These are phyloP conservation scores for Tineola bisselliella DNA, from an alignment of 2,888 invertebrate genomes.

Conservation along the genomic window DNA sequence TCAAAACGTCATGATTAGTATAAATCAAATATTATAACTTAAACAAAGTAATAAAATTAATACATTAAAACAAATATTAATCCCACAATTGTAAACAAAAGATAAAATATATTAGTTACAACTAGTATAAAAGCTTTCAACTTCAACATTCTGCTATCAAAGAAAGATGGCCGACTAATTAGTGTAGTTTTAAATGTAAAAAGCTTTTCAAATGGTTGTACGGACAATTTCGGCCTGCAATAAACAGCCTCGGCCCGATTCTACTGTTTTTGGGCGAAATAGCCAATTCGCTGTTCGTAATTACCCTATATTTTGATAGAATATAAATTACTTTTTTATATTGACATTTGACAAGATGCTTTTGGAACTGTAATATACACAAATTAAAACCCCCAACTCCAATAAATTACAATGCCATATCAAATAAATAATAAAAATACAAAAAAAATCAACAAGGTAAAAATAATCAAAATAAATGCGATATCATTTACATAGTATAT, in stretches of 20 bases:
- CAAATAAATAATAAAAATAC: too few species aligned
- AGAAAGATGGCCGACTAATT: not conserved
- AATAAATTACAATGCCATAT: too few species aligned
- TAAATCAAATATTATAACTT: too few species aligned
- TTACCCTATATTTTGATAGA: not conserved
- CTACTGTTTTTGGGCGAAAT: not conserved
- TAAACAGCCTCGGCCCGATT: not conserved
- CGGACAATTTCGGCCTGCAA: slow-evolving; percentile 10
- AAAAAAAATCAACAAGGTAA: too few species aligned
- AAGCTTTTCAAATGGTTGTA: not conserved
- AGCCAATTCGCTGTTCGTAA: slow-evolving; percentile 1
- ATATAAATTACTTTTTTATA: not conserved
- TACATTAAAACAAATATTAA: too few species aligned
- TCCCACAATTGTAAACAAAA: not conserved
- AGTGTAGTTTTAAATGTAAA: slow-evolving; percentile 4
- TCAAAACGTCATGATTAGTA: too few species aligned
- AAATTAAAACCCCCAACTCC: too few species aligned
- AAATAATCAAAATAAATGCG: too few species aligned
- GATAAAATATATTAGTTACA: not conserved
- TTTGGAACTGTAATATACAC: too few species aligned
- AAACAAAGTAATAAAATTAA: too few species aligned
- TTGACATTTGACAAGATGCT: too few species aligned
- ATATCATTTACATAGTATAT: too few species aligned
- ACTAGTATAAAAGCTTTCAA: not conserved
- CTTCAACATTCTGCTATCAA: not conserved